A percentile compares a stretch with the other conserved stretches of the same genome.
These are phyloP conservation scores for Manis crassicaudata DNA, from an alignment of 2,797 vertebrate genomes.

Conservation along the genomic window DNA sequence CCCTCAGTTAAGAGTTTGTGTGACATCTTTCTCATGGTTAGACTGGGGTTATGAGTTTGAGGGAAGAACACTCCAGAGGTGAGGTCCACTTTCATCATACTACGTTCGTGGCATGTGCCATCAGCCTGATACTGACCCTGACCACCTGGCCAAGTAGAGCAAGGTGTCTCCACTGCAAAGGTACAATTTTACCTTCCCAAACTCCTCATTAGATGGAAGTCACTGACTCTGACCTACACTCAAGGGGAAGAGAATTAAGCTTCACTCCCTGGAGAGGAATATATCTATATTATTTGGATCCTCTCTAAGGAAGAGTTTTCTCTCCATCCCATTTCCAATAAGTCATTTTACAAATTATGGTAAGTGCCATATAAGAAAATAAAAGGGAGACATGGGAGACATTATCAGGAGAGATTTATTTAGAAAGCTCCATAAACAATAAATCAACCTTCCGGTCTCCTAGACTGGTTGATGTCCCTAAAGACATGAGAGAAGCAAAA, in stretches of 20 bases:
- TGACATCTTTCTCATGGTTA: neutral
- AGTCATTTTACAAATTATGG: neutral
- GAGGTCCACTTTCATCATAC: neutral
- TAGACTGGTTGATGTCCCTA: neutral
- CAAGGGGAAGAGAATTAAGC: neutral
- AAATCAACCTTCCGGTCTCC: neutral
- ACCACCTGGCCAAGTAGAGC: neutral
- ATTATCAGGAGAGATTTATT: neutral
- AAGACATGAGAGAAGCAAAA: neutral
- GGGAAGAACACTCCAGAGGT: neutral
- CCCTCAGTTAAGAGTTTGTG: neutral
- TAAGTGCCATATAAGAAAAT: neutral
- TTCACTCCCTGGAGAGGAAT: neutral
- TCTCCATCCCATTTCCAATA: neutral
- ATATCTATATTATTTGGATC: neutral
- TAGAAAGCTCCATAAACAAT: neutral
- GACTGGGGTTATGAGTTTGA: neutral
- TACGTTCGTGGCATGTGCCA: too few species aligned
- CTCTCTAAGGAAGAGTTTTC: neutral
- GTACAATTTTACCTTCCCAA: neutral
- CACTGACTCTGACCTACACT: neutral
- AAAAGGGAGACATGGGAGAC: neutral
- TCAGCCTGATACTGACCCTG: neutral
- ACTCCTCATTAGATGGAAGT: neutral
- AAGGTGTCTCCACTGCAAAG: neutral